Evolutionary conservation across 2,113 vertebrate species (phyloP), one percentile per base, ranked within the genome.

Genomic region (Balaeniceps rex): DNA sequence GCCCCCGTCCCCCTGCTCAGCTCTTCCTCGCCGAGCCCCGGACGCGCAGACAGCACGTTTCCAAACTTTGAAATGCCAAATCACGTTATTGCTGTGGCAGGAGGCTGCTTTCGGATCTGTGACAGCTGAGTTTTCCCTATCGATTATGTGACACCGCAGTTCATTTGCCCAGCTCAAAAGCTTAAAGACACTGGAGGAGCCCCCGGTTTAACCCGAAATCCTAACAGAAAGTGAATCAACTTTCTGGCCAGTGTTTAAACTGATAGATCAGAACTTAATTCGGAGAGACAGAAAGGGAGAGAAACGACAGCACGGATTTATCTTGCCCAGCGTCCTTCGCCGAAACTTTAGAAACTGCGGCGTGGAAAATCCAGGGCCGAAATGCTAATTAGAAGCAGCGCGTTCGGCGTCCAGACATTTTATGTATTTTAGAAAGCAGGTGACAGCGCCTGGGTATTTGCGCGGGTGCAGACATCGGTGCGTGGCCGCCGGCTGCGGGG

Each of bases 81-180:
- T 97, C 93, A 38, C 92, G 97, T 98, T 98, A 98, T 83, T 95
- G 97, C 98, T 96, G 87, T 85, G 94, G 97, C 98, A 69, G 96
- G 98, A 97, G 98, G 96, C 97, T 87, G 97, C 98, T 98, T 97
- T 94, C 95, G 97, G 97, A 98, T 98, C 98, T 94, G 97, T 98
- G 99, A 99, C 98, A 99, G 98, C 98, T 98, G 98, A 98, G 96
- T 97, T 97, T 97, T 98, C 98, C 96, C 93, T 98, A 99, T 99
- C 97, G 98, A 99, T 99, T 99, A 99, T 99, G 95, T 99, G 99
- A 98, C 99, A 99, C 70, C 88, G 95, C 71, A 89, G 97, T 98
- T 99, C 98, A 98, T 98, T 98, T 98, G 98, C 76, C 95, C 96
- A 83, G 85, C 97, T 95, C 96, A 93, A 90, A 93, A 92, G 94